phyloP scores from a whole-genome alignment of 92 coral and sea anemone genomes.

The Hydrozoanthus gracilis region DNA sequence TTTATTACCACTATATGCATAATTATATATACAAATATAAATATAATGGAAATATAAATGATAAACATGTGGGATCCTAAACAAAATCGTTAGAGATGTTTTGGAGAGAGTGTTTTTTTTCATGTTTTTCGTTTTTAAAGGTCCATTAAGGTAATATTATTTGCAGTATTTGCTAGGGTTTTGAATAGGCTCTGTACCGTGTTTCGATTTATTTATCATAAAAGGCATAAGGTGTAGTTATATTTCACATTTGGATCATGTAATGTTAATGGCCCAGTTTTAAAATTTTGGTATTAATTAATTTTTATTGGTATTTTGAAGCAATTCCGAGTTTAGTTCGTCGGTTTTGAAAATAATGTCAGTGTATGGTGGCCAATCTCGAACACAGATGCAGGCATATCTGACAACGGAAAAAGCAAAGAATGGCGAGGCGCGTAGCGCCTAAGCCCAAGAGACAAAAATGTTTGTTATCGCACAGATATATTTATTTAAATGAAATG shows the following conservation, averaged over 20 bases:
- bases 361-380: background rate
- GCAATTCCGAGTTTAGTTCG: background rate
- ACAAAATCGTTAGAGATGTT: background rate
- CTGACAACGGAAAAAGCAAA: background rate
- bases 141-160: background rate
- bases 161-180: background rate
- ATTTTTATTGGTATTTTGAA: background rate
- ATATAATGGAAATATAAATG: background rate
- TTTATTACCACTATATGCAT: background rate
- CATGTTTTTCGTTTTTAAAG: background rate
- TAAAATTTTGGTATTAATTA: background rate
- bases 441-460: background rate
- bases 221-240: background rate
- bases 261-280: background rate
- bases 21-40: background rate
- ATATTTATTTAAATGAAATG: background rate
- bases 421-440: slow-evolving; percentile 9
- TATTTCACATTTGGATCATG: background rate
- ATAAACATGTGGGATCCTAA: background rate
- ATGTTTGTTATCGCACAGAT: background rate
- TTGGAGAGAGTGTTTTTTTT: background rate
- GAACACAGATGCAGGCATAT: slow-evolving; percentile 5
- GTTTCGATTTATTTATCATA: background rate
- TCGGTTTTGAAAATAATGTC: background rate
- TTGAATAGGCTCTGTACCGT: background rate